These are phyloP conservation scores for Stichopus chloronotus DNA, from an alignment of 35 echinoderm and acorn worm genomes.

Conservation along the genomic window DNA sequence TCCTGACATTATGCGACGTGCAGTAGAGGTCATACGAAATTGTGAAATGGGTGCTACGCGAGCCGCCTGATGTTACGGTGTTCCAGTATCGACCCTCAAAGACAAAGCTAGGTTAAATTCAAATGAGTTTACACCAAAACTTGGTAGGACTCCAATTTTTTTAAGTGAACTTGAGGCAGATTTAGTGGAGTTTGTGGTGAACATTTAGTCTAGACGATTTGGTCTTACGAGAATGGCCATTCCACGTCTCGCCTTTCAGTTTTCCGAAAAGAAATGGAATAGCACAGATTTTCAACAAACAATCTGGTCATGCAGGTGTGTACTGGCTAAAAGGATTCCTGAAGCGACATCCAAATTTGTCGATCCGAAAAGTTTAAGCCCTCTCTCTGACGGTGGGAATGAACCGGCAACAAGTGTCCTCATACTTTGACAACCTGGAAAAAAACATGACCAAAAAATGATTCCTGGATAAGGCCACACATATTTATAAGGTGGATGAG, in stretches of 20 bases:
- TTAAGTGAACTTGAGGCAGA: too few relatives aligned
- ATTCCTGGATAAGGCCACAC: background rate
- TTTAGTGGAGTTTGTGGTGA: too few relatives aligned
- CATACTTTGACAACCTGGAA: background rate
- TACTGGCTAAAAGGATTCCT: background rate
- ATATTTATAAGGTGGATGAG: slow-evolving; percentile 57
- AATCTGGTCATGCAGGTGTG: background rate
- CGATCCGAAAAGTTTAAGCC: background rate
- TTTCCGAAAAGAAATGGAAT: too few relatives aligned
- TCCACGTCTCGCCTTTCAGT: too few relatives aligned
- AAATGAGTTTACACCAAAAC: too few relatives aligned
- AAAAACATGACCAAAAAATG: background rate
- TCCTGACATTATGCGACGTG: too few relatives aligned
- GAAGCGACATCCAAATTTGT: background rate
- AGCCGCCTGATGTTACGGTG: background rate
- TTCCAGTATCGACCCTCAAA: background rate
- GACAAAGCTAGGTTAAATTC: background rate
- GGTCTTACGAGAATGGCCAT: too few relatives aligned
- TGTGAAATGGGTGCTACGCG: background rate
- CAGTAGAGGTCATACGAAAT: background rate
- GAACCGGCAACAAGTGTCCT: background rate
- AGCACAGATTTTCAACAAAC: background rate
- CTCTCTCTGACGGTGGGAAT: background rate
- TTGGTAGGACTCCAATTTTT: too few relatives aligned
- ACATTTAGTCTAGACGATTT: too few relatives aligned